Evolutionary conservation across 35 echinoderm and acorn worm genomes (phyloP), one percentile per base, ranked within the genome.

Genomic region (Ophioderma brevispina): DNA sequence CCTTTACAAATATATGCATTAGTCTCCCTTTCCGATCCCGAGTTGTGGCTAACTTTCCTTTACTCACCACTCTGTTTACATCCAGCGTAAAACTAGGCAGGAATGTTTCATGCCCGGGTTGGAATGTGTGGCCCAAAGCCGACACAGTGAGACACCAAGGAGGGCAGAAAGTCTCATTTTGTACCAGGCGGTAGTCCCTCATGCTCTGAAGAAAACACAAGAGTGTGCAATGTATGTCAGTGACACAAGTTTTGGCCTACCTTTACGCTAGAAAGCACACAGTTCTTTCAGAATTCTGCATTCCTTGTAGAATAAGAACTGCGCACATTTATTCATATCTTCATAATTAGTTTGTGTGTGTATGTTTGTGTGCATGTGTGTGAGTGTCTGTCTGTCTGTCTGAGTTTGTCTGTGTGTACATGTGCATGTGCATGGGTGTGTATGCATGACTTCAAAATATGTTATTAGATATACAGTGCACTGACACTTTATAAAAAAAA

Each of bases 141-240:
- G 88, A 90, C 39, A 99, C 88, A 11, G 97, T 95, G 46, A 99
- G 40, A 77, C 97, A 99, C 97, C 97, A 99, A 33, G 97, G 97
- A 55, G 97, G 97, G 49, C 81, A 90, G 79, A 99, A 99, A 0
- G 97, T 99, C 85, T 99, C 97, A 86, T 99, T 94, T 79, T 99
- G 97, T 0, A 99, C 97, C 36, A 99, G 79, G 1, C 97, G 78
- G 80, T 99, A 99, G 75, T 99, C 97, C 39, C 97, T 81, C 97
- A 99, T 99, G 75, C 97, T 99, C 97, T 99, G 81, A 25, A 88
- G 21, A 8, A 64, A 81, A 30, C 35, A 90, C 50, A 90, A 84
- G n/a, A 43, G 13, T 13, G 41, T n/a, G n/a, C n/a, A n/a, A n/a
- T n/a, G n/a, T n/a, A n/a, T n/a, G n/a, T n/a, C n/a, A n/a, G n/a